Base-by-base conservation (phyloP, 2,113 vertebrate species). In the Laterallus jamaicensis region DNA sequence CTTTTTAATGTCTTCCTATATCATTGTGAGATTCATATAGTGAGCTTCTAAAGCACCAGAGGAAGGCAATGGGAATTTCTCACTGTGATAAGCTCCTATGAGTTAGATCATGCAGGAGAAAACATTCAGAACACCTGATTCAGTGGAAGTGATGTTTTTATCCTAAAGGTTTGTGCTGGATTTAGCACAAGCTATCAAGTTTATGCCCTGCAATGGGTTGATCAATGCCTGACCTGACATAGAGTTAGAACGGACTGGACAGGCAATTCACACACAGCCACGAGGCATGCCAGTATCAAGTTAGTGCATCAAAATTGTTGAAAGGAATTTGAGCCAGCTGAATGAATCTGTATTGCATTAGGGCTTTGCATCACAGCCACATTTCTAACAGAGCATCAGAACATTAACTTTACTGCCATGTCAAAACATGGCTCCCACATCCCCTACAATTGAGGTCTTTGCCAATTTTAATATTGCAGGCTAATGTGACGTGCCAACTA, bases 401-500 rank as follows among this genome's bases (percentile, higher is more conserved):
- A 68, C 29, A 29, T 8, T 56, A 73, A 24, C 28, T 68, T 63
- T 35, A 50, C 12, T 69, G 31, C 15, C n/a, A 6, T 67, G 60
- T 20, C 40, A 71, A 42, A 55, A 22, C 47, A 15, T 32, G 88
- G 26, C 7, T n/a, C n/a, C 52, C 56, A 29, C 19, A 32, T 29
- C 56, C 44, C 63, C 79, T 68, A 74, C 28, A 87, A 19, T 2
- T 52, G 19, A 49, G 47, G 25, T 58, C 31, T 40, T 59, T 76
- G 25, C 21, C 54, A 76, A 18, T 82, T 67, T 88, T 64, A 63
- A 40, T 37, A 62, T 15, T 82, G 8, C 39, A 55, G 20, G 19
- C 3, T 44, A 64, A 39, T 1, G 2, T 24, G 11, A 35, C 1
- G 2, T 24, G 12, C 5, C 42, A 83, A 0, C 35, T 73, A n/a